phyloP scores from a whole-genome alignment of 1,140 invertebrate species.

The Bombus impatiens region DNA sequence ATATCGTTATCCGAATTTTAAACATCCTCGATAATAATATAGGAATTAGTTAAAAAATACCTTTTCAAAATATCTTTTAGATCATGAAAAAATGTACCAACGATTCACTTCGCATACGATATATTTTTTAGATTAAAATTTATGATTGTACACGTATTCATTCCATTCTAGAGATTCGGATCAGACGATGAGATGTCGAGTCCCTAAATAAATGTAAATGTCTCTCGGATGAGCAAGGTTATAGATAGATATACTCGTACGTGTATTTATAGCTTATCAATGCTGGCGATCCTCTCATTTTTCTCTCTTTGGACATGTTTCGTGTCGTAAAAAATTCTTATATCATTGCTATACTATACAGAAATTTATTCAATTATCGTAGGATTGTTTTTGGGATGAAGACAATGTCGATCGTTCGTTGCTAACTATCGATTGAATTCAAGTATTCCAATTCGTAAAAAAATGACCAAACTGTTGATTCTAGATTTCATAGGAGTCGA shows the following conservation, averaged over 20 bases:
- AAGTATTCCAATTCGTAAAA: neutral
- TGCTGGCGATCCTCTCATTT: neutral
- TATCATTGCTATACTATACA: neutral
- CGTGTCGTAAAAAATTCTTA: neutral
- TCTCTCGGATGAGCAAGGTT: neutral
- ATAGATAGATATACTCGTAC: too few relatives aligned
- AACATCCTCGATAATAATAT: neutral
- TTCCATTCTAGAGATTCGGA: neutral
- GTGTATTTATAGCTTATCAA: neutral
- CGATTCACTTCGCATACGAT: slow-evolving; percentile 15
- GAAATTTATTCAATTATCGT: neutral
- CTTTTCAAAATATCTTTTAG: slow-evolving; percentile 1
- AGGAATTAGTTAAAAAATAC: slow-evolving; percentile 13
- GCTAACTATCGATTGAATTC: neutral
- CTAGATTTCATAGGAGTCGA: neutral
- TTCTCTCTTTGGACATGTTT: neutral
- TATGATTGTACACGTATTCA: slow-evolving; percentile 36
- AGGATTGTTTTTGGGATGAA: neutral
- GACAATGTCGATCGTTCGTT: slow-evolving; percentile 10
- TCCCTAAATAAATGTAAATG: slow-evolving; percentile 1
- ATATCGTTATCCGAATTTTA: neutral
- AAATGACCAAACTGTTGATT: neutral
- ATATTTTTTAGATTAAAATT: neutral
- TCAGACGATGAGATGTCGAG: neutral
- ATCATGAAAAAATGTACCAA: neutral